phyloP scores from a whole-genome alignment of 2,113 vertebrate genomes.

The Alectura lathami region DNA sequence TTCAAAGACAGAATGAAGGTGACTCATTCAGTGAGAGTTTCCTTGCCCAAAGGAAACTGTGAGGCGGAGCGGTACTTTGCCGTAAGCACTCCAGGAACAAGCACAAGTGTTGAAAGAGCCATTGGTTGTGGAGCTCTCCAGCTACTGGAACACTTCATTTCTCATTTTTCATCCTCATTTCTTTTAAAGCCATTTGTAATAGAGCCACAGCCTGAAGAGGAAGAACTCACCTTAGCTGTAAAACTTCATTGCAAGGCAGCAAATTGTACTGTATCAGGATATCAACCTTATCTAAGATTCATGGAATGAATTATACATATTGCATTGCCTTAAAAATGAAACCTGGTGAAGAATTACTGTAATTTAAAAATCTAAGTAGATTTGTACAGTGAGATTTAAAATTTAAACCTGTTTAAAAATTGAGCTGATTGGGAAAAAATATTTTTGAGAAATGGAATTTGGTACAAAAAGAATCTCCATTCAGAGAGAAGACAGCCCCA shows the following conservation, averaged over 20 bases:
- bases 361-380: constrained; percentile 79
- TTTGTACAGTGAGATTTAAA: constrained; percentile 81
- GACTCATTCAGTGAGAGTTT: neutral
- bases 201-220: constrained; percentile 43
- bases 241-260: constrained; percentile 54
- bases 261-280: constrained; percentile 59
- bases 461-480: constrained; percentile 67
- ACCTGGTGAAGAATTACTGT: constrained; percentile 80
- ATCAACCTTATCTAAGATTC: constrained; percentile 75
- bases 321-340: constrained; percentile 80
- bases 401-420: constrained; percentile 84
- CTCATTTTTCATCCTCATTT: constrained; percentile 57
- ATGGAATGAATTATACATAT: constrained; percentile 82
- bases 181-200: constrained; percentile 42
- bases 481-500: constrained; percentile 65
- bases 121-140: constrained; percentile 21
- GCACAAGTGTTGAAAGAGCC: constrained; percentile 2
- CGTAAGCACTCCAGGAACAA: neutral
- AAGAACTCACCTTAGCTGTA: constrained; percentile 54
- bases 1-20: neutral
- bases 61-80: neutral
- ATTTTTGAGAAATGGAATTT: constrained; percentile 76
- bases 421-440: constrained; percentile 71
- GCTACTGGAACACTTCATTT: constrained; percentile 31
- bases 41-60: neutral